phyloP scores from a whole-genome alignment of 2,113 vertebrate genomes.

The Alectura lathami region DNA sequence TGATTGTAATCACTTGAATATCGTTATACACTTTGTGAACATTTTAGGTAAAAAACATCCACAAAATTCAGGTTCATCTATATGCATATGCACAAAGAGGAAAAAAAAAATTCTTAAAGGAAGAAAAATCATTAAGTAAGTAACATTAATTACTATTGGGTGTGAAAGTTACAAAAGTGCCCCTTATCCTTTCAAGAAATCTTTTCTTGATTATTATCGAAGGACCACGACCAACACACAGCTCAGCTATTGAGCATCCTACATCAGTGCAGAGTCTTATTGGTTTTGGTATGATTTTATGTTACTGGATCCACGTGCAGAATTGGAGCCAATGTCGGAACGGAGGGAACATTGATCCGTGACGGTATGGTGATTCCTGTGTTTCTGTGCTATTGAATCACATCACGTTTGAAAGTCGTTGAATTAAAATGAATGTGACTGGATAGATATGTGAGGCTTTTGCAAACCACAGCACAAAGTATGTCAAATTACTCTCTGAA shows the following conservation, averaged over 20 bases:
- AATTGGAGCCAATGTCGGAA: background rate
- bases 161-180: background rate
- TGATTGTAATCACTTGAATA: background rate
- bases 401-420: background rate
- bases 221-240: background rate
- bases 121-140: background rate
- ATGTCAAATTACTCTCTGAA: slow-evolving; percentile 6
- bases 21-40: background rate
- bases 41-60: background rate
- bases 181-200: background rate
- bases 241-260: background rate
- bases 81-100: background rate
- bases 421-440: slow-evolving; percentile 26
- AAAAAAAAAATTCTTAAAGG: background rate
- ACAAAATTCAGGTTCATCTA: background rate
- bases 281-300: slow-evolving; percentile 8
- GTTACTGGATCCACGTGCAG: background rate
- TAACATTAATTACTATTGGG: background rate
- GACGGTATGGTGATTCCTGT: background rate
- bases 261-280: background rate
- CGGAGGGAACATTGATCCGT: background rate
- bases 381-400: background rate
- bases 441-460: background rate
- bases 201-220: background rate
- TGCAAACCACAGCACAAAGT: background rate